phyloP scores from a whole-genome alignment of 2,888 invertebrate species.

The Masnerella sp. region DNA sequence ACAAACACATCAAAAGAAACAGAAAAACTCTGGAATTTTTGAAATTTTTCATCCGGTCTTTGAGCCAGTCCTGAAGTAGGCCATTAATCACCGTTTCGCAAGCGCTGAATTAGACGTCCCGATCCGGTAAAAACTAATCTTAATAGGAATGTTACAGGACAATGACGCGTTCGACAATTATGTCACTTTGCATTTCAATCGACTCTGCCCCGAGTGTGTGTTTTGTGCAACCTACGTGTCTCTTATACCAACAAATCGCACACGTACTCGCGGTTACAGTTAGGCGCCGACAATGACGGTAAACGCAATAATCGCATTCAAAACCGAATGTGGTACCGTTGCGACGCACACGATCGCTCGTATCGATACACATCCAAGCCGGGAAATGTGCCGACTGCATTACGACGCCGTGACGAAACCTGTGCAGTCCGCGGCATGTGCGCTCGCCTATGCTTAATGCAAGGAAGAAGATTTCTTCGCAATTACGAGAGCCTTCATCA shows the following conservation, averaged over 20 bases:
- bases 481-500: background rate
- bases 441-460: too few relatives aligned
- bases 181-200: slow-evolving; percentile 55
- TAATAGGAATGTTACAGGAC: slow-evolving; percentile 39
- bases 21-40: too few relatives aligned
- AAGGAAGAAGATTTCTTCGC: too few relatives aligned
- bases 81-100: slow-evolving; percentile 32
- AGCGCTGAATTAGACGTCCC: slow-evolving; percentile 28
- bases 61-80: too few relatives aligned
- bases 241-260: slow-evolving; percentile 1
- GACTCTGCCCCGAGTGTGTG: slow-evolving; percentile 18
- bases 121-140: slow-evolving; percentile 41
- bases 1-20: too few relatives aligned
- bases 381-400: slow-evolving; percentile 29
- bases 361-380: slow-evolving; percentile 27
- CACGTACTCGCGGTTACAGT: slow-evolving; percentile 14
- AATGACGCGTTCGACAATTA: slow-evolving; percentile 52
- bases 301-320: slow-evolving; percentile 14
- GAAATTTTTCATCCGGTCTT: too few relatives aligned
- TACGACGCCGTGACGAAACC: slow-evolving; percentile 41
- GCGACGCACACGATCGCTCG: slow-evolving; percentile 15
- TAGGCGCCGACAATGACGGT: slow-evolving; percentile 28
- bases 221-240: slow-evolving; percentile 8
- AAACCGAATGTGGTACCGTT: slow-evolving; percentile 12
- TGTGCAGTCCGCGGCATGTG: background rate